Percentiles rank a stretch among this genome's conserved stretches.
Conservation (phyloP, 2,888 invertebrate genomes). For the Pollenia labialis region DNA sequence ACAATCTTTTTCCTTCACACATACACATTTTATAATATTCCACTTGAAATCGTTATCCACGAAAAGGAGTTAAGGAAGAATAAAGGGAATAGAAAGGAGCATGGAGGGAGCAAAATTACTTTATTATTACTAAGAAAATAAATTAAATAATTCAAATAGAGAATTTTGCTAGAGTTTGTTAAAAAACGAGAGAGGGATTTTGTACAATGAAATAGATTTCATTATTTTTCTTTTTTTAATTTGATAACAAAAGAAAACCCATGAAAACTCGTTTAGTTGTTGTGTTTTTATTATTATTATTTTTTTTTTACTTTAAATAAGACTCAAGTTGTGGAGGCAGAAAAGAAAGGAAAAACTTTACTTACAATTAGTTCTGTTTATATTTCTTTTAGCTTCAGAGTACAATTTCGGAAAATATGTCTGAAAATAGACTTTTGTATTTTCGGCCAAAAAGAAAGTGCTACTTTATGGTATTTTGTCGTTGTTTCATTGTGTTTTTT, state of each 20-base stretch:
- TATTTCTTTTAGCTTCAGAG: conserved; percentile 35
- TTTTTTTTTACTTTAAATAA: conserved; percentile 34
- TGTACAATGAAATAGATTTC: conserved; percentile 31
- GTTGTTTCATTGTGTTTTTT: conserved; percentile 26
- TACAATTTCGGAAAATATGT: conserved; percentile 46
- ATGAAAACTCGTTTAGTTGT: conserved; percentile 44
- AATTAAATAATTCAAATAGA: conserved; percentile 69
- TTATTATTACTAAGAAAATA: conserved; percentile 67
- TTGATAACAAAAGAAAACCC: conserved; percentile 58
- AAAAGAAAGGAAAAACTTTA: conserved; percentile 55
- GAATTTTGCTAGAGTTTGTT: conserved; percentile 46
- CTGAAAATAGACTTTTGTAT: conserved; percentile 62
- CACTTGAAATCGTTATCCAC: conserved; percentile 24
- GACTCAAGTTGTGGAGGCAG: not conserved
- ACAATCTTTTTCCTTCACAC: not conserved
- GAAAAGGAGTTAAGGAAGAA: not conserved
- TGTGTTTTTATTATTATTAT: not conserved
- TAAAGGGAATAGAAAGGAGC: not conserved
- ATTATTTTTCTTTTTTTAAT: conserved; percentile 16
- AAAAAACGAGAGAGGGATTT: conserved; percentile 6
- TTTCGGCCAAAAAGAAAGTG: conserved; percentile 65
- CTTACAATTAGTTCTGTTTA: conserved; percentile 73
- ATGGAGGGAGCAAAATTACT: conserved; percentile 45
- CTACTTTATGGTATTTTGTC: conserved; percentile 64
- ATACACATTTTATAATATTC: conserved; percentile 34